Base-by-base conservation (phyloP, 2,797 vertebrate species). In the Rhinichthys osculus region DNA sequence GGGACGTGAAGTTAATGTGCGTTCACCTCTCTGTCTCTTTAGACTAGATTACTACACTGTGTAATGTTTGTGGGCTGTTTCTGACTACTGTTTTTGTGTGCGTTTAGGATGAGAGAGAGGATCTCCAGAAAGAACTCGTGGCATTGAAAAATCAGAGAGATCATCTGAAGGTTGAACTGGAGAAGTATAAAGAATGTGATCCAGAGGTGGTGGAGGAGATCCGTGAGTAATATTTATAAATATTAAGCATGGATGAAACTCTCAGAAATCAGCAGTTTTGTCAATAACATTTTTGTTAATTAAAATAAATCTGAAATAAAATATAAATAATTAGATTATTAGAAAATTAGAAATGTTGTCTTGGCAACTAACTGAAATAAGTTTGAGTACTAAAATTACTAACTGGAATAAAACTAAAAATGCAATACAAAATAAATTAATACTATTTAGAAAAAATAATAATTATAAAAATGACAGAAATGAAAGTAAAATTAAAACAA, bases 121-220 rank as follows among this genome's bases (percentile, higher is more conserved):
- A 90, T 82, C 90, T 98, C 57, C 76, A 92, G 87, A 92, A 96
- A 89, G 96, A 99, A 89, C 92, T 98, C 78, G 86, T 92, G 88
- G 90, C 91, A 44, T 94, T 98, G 89, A 95, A 89, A 87, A 91
- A 96, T 78, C 93, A 97, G 89, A 94, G 90, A 76, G 92, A 94
- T 14, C 92, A 94, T 83, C 93, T 98, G n/a, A 93, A 94, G 90
- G 89, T 94, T 8, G 96, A 99, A 89, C 59, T 99, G 91, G 97
- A 98, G 82, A 97, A 97, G 91, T 97, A 98, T 92, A 95, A 92
- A 91, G 97, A 98, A 87, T 99, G 97, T 92, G 98, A 99, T 92
- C 98, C 98, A 2, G 96, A 97, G 19, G 95, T 99, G 1, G 78
- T 99, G 10, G 94, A 97, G 90, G 96, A 98, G 90, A 97, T 97